Percentiles rank a stretch among this genome's conserved stretches.
These are phyloP conservation scores for Cerastis rubricosa DNA, from an alignment of 2,888 invertebrate species.

Conservation along the genomic window DNA sequence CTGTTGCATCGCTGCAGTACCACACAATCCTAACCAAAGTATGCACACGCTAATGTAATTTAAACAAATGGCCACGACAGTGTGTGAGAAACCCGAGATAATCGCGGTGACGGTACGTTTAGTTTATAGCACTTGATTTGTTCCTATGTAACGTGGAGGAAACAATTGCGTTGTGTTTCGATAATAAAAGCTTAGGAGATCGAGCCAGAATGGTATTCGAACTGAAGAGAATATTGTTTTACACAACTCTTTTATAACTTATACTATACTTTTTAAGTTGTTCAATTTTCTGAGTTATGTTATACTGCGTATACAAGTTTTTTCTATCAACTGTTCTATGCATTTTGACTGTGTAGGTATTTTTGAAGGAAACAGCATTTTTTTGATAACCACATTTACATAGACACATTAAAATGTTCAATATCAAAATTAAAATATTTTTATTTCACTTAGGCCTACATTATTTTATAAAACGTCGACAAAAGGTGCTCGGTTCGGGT, in stretches of 20 bases:
- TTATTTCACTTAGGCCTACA: no score
- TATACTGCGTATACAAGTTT: neutral
- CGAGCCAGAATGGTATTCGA: neutral
- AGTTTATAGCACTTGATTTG: constrained; percentile 81
- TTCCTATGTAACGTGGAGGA: constrained; percentile 59
- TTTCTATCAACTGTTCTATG: no score
- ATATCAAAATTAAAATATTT: no score
- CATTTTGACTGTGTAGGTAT: no score
- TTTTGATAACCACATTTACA: no score
- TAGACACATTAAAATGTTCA: no score
- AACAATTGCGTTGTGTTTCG: constrained; percentile 38
- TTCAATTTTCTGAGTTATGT: neutral
- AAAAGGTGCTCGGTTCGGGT: no score
- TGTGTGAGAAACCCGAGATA: constrained; percentile 88
- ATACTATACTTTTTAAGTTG: no score
- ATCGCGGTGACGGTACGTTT: constrained; percentile 79
- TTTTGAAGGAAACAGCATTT: no score
- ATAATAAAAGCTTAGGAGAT: constrained; percentile 30
- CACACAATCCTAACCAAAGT: constrained; percentile 65
- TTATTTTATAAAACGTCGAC: no score
- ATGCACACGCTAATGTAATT: constrained; percentile 89
- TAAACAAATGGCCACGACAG: constrained; percentile 88
- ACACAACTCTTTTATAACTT: no score
- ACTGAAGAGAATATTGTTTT: no score
- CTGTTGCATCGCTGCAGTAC: constrained; percentile 53